Evolutionary conservation across 2,888 invertebrate genomes (phyloP).

Genomic region (Panopea generosa): DNA sequence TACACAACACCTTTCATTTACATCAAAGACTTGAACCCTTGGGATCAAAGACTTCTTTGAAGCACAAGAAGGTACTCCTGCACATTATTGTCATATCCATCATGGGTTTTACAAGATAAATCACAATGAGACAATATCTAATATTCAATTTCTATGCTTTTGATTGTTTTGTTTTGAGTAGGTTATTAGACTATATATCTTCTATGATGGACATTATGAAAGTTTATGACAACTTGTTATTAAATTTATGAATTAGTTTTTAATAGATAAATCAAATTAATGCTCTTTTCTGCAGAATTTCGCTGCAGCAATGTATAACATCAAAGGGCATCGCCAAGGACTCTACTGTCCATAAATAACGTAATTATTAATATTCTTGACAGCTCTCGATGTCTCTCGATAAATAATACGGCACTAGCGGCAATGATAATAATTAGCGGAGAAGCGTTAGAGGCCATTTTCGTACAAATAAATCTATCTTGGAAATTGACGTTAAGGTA

Average conservation of each 20-base stretch:
- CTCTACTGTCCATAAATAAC: too few species aligned
- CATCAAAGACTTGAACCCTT: conserved; percentile 10
- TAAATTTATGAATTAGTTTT: too few species aligned
- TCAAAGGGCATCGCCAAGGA: too few species aligned
- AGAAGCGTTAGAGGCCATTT: conserved; percentile 5
- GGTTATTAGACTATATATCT: too few species aligned
- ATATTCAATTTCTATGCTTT: too few species aligned
- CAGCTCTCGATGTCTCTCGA: conserved; percentile 7
- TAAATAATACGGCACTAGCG: conserved; percentile 11
- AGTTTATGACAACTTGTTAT: too few species aligned
- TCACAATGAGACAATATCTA: background rate
- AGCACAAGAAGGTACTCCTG: conserved; percentile 12
- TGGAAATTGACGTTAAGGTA: conserved; percentile 1
- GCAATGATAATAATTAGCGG: background rate
- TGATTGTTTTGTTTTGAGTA: too few species aligned
- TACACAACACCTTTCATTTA: conserved; percentile 12
- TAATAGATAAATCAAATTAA: too few species aligned
- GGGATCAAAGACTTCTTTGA: conserved; percentile 21
- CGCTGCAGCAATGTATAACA: too few species aligned
- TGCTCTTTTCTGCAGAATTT: too few species aligned
- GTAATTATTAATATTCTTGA: too few species aligned
- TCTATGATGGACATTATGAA: too few species aligned
- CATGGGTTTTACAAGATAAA: conserved; percentile 17
- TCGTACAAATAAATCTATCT: conserved; percentile 38
- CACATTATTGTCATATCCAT: conserved; percentile 18